phyloP scores from a whole-genome alignment of 2,888 invertebrate species.

The Oegoconia quadripuncta region DNA sequence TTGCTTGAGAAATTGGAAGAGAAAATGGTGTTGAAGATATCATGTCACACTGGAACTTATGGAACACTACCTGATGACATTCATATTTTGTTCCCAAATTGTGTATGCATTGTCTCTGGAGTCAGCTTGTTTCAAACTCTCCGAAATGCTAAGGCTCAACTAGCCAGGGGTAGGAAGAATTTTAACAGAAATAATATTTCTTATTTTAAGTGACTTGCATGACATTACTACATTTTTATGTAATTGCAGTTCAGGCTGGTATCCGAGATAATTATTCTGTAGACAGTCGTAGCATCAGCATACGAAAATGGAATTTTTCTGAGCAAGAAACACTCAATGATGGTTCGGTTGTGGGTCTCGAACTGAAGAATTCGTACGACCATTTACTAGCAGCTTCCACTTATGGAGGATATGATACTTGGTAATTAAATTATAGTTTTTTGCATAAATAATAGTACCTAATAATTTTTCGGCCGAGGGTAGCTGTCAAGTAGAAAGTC shows the following conservation, averaged over 20 bases:
- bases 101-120: conserved; percentile 87
- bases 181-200: background rate
- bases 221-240: background rate
- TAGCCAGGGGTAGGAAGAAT: conserved; percentile 83
- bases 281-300: conserved; percentile 82
- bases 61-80: conserved; percentile 82
- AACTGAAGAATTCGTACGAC: conserved; percentile 88
- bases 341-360: conserved; percentile 86
- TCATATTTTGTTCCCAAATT: conserved; percentile 85
- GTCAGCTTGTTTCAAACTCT: conserved; percentile 89
- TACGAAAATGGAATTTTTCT: conserved; percentile 92
- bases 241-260: conserved; percentile 82
- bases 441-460: background rate
- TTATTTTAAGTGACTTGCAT: background rate
- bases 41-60: conserved; percentile 83
- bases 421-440: conserved; percentile 40
- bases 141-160: conserved; percentile 86
- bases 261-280: conserved; percentile 75
- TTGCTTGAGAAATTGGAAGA: conserved; percentile 91
- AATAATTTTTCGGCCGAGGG: no score
- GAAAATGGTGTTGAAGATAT: conserved; percentile 87
- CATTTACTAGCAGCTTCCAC: conserved; percentile 90
- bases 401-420: conserved; percentile 85
- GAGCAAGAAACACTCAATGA: conserved; percentile 88
- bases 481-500: background rate